Conservation (phyloP, 2,113 vertebrate genomes). For the Oenanthe melanoleuca region DNA sequence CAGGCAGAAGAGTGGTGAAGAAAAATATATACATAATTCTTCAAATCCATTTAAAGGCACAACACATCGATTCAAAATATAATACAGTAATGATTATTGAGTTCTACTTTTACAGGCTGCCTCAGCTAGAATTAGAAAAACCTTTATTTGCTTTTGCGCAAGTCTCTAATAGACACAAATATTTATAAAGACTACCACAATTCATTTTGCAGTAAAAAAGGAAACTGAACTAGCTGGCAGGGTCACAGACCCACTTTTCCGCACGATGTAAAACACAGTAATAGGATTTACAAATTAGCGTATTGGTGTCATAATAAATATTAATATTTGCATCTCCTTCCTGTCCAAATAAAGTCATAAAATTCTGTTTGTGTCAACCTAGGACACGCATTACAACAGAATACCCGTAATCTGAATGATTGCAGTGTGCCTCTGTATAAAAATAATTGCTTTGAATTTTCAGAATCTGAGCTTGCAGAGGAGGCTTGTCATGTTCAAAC, state of each 20-base stretch:
- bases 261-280: slow-evolving; percentile 48
- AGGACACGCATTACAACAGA: slow-evolving; percentile 71
- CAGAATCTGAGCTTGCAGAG: slow-evolving; percentile 82
- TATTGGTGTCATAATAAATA: slow-evolving; percentile 74
- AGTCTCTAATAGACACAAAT: slow-evolving; percentile 67
- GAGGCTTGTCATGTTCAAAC: slow-evolving; percentile 87
- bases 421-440: slow-evolving; percentile 78
- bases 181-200: slow-evolving; percentile 71
- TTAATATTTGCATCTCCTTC: slow-evolving; percentile 75
- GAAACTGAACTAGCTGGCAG: slow-evolving; percentile 55
- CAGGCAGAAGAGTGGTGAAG: slow-evolving; percentile 62
- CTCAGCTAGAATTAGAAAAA: slow-evolving; percentile 56
- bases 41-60: slow-evolving; percentile 69
- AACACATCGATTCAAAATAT: slow-evolving; percentile 40
- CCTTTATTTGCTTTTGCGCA: slow-evolving; percentile 61
- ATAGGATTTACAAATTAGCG: slow-evolving; percentile 72
- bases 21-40: slow-evolving; percentile 77
- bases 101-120: slow-evolving; percentile 58
- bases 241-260: slow-evolving; percentile 62
- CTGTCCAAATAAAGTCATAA: slow-evolving; percentile 78
- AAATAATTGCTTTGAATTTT: slow-evolving; percentile 87
- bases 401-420: slow-evolving; percentile 78
- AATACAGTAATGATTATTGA: slow-evolving; percentile 70
- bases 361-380: slow-evolving; percentile 75
- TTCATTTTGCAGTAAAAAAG: slow-evolving; percentile 51